Base-by-base conservation (phyloP, 1,140 invertebrate genomes). In the Bursaphelenchus mucronatus region DNA sequence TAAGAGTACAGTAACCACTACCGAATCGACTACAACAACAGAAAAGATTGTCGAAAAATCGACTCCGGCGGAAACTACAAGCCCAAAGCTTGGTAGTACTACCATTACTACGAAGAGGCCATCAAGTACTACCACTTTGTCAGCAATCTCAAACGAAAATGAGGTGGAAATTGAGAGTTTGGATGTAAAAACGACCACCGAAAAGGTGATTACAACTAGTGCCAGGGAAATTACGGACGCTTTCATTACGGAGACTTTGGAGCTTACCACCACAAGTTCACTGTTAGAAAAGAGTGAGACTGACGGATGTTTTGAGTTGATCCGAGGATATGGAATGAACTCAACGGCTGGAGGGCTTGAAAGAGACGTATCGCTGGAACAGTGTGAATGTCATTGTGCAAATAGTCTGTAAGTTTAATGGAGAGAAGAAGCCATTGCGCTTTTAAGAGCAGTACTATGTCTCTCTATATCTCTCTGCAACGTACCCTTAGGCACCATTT, bases 301-400 rank as follows among this genome's bases (percentile, higher is more conserved):
- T 17, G 61, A 57, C 43, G 50, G 54, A 6, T 79, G 75, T 49
- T 76, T 79, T 56, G 75, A 76, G 54, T 54, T 68, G 19, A 77
- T 76, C 56, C 43, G 64, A 40, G 76, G 71, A 17, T 71, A 68
- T 52, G 39, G 45, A 52, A 78, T 78, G 71, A 63, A 62, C 53
- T 64, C 59, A 21, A 67, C 71, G 3, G 78, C 77, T 40, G 78
- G 73, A 13, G 79, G 79, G 17, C 55, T 79, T 0, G 77, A 79
- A 52, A 74, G 72, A 39, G 73, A 79, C 43, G 74, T 79, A 13
- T 57, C 70, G 8, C 10, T 81, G 9, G 76, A 75, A 45, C 63
- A 80, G 43, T 78, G 76, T 45, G 44, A 80, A 56, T 79, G 75
- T 69, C 64, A 67, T 40, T 77, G 75, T 51, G 75, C 75, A 44